Base-by-base conservation (phyloP, 2,113 vertebrate species). In the Oplegnathus fasciatus region DNA sequence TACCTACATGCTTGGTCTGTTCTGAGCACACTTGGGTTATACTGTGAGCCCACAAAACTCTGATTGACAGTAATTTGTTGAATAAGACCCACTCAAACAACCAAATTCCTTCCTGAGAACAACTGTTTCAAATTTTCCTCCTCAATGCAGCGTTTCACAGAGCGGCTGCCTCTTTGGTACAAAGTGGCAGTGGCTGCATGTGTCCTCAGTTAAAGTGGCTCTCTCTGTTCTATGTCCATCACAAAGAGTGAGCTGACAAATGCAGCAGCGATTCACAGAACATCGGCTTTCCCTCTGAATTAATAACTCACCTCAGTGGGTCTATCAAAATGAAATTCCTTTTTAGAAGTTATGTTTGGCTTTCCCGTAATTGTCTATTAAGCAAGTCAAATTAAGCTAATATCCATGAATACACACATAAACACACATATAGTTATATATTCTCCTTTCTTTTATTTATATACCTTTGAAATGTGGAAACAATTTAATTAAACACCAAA, bases 31-130 rank as follows among this genome's bases (percentile, higher is more conserved):
- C 15, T 20, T 26, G 52, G 28, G 9, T 14, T 40, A 24, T 24
- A 64, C 30, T 77, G 46, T 37, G 7, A 61, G 14, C 44, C 46
- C 54, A 61, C 54, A 54, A 17, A 44, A 62, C 15, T 48, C 17
- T n/a, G 6, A 66, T 11, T 30, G 64, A 37, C 44, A 13, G 77
- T 55, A 52, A 80, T 79, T 46, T 85, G 46, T 48, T 74, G 24
- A 79, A 69, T 24, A 32, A 68, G 75, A 68, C 34, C 46, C 75
- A 74, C 74, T 54, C 44, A 82, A 78, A 78, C 54, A 72, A 82
- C 18, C 4, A 30, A 82, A 74, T 74, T 81, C 18, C 26, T 82
- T 78, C 69, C 28, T 37, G 34, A 60, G 62, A 61, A 62, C 44
- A 46, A 77, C 42, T 60, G 68, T 37, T 83, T 62, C 15, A 48